Evolutionary conservation across 2,113 vertebrate genomes (phyloP).

Genomic region (Gobio gobio): DNA sequence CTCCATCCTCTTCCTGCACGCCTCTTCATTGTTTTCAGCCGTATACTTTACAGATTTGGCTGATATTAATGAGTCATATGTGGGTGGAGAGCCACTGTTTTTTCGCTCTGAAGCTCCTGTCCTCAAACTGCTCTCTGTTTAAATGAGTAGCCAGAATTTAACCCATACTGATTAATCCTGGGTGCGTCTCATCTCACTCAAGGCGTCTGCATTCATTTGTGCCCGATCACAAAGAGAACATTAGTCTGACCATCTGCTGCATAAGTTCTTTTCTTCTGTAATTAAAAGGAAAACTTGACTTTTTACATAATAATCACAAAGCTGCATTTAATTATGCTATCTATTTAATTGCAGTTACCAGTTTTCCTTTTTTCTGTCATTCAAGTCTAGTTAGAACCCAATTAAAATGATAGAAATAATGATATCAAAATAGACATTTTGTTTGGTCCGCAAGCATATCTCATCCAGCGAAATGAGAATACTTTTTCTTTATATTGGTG

Average conservation of each 20-base stretch:
- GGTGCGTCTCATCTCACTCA: conserved; percentile 14
- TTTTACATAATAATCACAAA: background rate
- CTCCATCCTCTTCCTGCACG: conserved; percentile 17
- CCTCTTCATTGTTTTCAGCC: conserved; percentile 19
- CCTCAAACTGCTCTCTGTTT: conserved; percentile 24
- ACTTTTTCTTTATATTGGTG: background rate
- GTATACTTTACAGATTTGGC: conserved; percentile 43
- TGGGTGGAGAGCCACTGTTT: conserved; percentile 38
- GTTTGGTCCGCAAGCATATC: background rate
- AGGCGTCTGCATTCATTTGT: conserved; percentile 11
- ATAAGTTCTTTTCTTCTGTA: background rate
- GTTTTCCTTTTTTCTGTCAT: background rate
- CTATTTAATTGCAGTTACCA: background rate
- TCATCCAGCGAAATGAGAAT: background rate
- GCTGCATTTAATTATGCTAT: background rate
- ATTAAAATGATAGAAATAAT: background rate
- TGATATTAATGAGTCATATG: conserved; percentile 51
- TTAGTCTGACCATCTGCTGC: conserved; percentile 26
- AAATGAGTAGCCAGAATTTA: conserved; percentile 3
- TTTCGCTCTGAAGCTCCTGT: conserved; percentile 19
- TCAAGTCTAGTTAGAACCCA: background rate
- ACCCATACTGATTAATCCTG: conserved; percentile 10
- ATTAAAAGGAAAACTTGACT: background rate
- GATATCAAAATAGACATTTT: background rate
- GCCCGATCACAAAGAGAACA: conserved; percentile 17